Evolutionary conservation across 2,113 vertebrate genomes (phyloP).

Genomic region (Apistogramma diplotaenia): DNA sequence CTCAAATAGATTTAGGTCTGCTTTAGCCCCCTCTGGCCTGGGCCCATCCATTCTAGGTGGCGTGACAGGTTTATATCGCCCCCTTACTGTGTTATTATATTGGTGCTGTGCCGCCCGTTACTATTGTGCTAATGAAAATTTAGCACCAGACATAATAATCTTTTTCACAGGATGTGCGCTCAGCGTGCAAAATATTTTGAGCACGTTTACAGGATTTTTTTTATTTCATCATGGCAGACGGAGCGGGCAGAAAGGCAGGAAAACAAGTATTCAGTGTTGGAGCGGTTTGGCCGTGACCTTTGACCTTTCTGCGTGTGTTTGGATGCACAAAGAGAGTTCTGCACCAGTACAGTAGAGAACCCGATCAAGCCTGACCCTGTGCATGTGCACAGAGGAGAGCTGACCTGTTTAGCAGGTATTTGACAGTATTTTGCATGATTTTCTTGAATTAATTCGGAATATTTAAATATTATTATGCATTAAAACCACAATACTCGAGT

Average conservation of each 20-base stretch:
- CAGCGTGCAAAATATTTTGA: constrained; percentile 63
- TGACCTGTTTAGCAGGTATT: background rate
- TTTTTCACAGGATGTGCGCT: constrained; percentile 79
- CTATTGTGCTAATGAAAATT: constrained; percentile 84
- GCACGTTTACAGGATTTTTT: constrained; percentile 63
- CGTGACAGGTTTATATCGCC: constrained; percentile 88
- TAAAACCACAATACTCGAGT: no score
- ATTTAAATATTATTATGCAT: no score
- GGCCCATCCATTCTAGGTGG: constrained; percentile 80
- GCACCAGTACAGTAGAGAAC: background rate
- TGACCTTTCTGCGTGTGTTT: background rate
- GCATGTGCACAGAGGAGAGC: background rate
- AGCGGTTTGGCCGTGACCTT: background rate
- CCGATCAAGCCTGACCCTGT: background rate
- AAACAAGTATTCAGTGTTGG: constrained; percentile 60
- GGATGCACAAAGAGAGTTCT: background rate
- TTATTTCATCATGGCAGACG: constrained; percentile 34
- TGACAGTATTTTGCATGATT: background rate
- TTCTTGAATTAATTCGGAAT: background rate
- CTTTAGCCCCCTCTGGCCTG: constrained; percentile 77
- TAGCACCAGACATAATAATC: constrained; percentile 80
- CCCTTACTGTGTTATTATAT: constrained; percentile 85
- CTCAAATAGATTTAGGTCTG: constrained; percentile 86
- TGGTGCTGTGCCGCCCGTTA: constrained; percentile 80
- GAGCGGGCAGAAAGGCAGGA: constrained; percentile 55